phyloP scores from a whole-genome alignment of 2,113 vertebrate genomes.

The Ochotona princeps region DNA sequence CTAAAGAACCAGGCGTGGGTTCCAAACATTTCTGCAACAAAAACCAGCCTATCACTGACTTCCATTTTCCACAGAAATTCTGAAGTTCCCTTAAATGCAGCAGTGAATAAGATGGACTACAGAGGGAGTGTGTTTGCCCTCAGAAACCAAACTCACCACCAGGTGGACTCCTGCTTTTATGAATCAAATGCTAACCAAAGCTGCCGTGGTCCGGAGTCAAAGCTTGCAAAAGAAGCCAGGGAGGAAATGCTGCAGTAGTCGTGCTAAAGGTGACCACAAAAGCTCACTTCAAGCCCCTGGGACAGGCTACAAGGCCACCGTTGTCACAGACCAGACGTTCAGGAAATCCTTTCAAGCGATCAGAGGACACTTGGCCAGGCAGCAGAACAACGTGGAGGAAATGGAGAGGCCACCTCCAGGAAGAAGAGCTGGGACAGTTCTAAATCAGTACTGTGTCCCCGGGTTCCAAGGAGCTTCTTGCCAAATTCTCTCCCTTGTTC shows the following conservation, averaged over 20 bases:
- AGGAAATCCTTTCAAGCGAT: conserved; percentile 74
- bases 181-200: conserved; percentile 5
- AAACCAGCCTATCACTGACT: no score
- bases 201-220: conserved; percentile 3
- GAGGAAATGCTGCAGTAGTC: neutral
- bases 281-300: neutral
- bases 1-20: no score
- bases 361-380: conserved; percentile 19
- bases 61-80: no score
- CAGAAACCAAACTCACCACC: neutral
- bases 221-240: neutral
- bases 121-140: conserved; percentile 6
- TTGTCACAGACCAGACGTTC: conserved; percentile 65
- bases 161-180: conserved; percentile 8
- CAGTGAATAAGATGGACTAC: neutral
- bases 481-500: neutral
- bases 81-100: neutral
- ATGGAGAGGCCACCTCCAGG: conserved; percentile 23
- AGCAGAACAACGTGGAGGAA: neutral
- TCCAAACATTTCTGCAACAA: no score
- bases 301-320: conserved; percentile 35
- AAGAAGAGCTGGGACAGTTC: conserved; percentile 4
- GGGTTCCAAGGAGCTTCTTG: neutral
- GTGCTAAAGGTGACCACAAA: conserved; percentile 42
- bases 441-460: neutral